Evolutionary conservation across 2,797 vertebrate species (phyloP).

Genomic region (Oryzias sinensis): DNA sequence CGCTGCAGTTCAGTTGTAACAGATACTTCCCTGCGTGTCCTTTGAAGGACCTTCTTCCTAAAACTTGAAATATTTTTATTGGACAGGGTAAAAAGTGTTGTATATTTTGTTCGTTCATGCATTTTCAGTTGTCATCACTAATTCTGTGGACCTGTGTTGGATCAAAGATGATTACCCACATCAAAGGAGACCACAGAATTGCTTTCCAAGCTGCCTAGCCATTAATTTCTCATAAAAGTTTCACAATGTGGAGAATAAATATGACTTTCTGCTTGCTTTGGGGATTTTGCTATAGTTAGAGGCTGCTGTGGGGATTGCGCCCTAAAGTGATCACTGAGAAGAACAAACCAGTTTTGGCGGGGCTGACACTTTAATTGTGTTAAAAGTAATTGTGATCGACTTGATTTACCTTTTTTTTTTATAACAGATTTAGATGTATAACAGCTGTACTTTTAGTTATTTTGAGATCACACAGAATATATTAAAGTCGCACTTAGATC

Average conservation of each 20-base stretch:
- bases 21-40: background rate
- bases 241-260: background rate
- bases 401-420: too few species aligned
- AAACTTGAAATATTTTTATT: background rate
- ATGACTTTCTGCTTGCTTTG: too few species aligned
- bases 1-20: conserved; percentile 7
- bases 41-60: background rate
- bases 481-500: too few species aligned
- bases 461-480: too few species aligned
- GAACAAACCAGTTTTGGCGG: too few species aligned
- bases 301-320: too few species aligned
- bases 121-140: background rate
- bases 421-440: too few species aligned
- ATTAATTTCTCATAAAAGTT: background rate
- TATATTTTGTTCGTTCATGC: background rate
- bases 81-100: background rate
- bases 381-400: too few species aligned
- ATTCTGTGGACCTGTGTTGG: background rate
- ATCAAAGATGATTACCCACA: background rate
- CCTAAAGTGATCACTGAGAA: too few species aligned
- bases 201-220: background rate
- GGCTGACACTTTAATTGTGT: too few species aligned
- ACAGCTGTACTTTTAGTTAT: too few species aligned
- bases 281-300: too few species aligned
- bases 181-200: background rate